These are phyloP conservation scores for Chrosomus eos DNA, from an alignment of 2,797 vertebrate genomes.

Conservation along the genomic window DNA sequence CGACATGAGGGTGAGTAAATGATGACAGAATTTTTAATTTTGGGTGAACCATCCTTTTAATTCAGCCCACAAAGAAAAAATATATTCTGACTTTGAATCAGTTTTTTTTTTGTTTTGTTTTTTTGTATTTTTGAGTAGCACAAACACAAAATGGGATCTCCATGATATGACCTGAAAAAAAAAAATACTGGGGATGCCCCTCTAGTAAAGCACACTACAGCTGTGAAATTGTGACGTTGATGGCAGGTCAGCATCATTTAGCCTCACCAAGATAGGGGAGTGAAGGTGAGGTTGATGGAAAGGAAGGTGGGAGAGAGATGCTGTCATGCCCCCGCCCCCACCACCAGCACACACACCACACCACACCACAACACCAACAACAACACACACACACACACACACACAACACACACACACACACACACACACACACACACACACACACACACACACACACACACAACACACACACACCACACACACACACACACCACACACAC, in stretches of 20 bases:
- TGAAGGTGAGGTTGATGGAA: conserved; percentile 77
- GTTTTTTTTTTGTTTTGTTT: not conserved
- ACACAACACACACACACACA: too few species aligned
- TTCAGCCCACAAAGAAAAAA: not conserved
- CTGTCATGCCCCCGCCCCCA: conserved; percentile 58
- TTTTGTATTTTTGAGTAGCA: not conserved
- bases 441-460: not conserved
- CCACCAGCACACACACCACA: conserved; percentile 48
- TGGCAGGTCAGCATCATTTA: conserved; percentile 73
- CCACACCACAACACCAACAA: conserved; percentile 29
- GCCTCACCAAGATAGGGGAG: conserved; percentile 71
- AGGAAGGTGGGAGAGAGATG: conserved; percentile 35
- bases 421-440: conserved; percentile 38
- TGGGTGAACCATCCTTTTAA: not conserved
- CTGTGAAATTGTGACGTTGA: conserved; percentile 65
- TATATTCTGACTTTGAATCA: not conserved
- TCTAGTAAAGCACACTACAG: conserved; percentile 56
- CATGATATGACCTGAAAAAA: conserved; percentile 38
- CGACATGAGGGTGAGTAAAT: not conserved
- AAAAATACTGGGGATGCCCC: conserved; percentile 72
- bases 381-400: not conserved
- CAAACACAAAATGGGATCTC: conserved; percentile 24
- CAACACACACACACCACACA: too few species aligned
- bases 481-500: not conserved
- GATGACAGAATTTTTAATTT: not conserved